phyloP scores from a whole-genome alignment of 2,113 vertebrate genomes.

The Cynoglossus semilaevis region DNA sequence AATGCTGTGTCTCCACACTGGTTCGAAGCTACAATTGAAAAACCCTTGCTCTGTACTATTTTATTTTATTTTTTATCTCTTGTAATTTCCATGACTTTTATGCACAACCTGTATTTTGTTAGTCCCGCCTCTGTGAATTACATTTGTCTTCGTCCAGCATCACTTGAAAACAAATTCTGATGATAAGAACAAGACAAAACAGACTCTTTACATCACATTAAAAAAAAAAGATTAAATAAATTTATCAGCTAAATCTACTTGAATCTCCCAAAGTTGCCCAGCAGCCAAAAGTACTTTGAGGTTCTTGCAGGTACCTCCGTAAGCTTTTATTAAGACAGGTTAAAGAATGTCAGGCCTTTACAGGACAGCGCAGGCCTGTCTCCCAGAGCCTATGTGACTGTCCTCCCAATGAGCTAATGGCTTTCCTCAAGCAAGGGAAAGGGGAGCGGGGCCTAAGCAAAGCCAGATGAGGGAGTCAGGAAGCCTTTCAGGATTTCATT shows the following conservation, averaged over 20 bases:
- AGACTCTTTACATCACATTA: background rate
- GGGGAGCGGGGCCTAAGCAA: conserved; percentile 72
- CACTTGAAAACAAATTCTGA: too few species aligned
- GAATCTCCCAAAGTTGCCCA: background rate
- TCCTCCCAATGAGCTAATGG: conserved; percentile 76
- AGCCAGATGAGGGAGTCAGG: conserved; percentile 80
- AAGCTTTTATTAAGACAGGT: conserved; percentile 15
- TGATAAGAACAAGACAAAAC: background rate
- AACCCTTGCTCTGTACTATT: too few species aligned
- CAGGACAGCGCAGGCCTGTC: conserved; percentile 31
- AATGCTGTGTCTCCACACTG: too few species aligned
- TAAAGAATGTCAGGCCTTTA: conserved; percentile 9
- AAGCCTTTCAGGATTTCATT: conserved; percentile 84
- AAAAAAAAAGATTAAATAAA: background rate
- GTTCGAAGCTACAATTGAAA: too few species aligned
- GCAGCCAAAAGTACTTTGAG: background rate
- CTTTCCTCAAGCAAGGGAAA: conserved; percentile 72
- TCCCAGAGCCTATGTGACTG: conserved; percentile 59
- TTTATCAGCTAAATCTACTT: background rate
- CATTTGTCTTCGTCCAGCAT: too few species aligned
- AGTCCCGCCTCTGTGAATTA: too few species aligned
- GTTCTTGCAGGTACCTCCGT: conserved; percentile 13
- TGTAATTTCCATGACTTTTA: too few species aligned
- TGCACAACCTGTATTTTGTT: too few species aligned
- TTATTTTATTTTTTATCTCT: too few species aligned